Conservation (phyloP, 2,113 vertebrate species). For the Prinia subflava region DNA sequence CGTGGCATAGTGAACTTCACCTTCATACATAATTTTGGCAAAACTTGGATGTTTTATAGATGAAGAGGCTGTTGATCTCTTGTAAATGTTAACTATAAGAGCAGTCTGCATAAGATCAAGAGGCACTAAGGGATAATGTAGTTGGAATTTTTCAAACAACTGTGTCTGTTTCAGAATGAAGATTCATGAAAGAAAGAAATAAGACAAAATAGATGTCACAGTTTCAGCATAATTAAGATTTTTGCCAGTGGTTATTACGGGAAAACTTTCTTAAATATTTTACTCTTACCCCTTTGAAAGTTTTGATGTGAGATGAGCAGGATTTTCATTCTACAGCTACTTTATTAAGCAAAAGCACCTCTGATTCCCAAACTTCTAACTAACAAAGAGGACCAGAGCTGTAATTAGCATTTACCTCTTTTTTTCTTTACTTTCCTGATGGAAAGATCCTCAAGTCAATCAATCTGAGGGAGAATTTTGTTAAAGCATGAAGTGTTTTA, state of each 20-base stretch:
- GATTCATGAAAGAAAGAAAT: constrained; percentile 19
- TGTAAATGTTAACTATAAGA: constrained; percentile 59
- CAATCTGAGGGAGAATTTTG: constrained; percentile 18
- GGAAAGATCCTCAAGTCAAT: constrained; percentile 42
- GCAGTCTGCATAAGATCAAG: constrained; percentile 50
- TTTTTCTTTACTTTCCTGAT: not conserved
- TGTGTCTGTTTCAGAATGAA: constrained; percentile 58
- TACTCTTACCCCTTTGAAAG: constrained; percentile 8
- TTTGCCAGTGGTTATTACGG: constrained; percentile 46
- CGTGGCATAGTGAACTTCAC: not conserved
- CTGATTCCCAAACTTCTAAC: constrained; percentile 39
- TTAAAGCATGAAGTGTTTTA: constrained; percentile 8
- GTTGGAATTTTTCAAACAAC: constrained; percentile 62
- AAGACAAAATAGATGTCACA: constrained; percentile 58
- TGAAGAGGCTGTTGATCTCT: constrained; percentile 44
- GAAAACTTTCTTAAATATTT: constrained; percentile 52
- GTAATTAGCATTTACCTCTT: not conserved
- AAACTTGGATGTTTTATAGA: constrained; percentile 48
- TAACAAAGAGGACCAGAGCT: constrained; percentile 36
- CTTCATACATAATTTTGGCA: constrained; percentile 34
- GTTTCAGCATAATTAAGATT: constrained; percentile 57
- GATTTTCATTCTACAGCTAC: constrained; percentile 54
- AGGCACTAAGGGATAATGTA: constrained; percentile 56
- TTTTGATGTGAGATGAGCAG: constrained; percentile 22
- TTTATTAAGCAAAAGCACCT: constrained; percentile 55